These are phyloP conservation scores for Virgularia gustaviana DNA, from an alignment of 92 coral and sea anemone genomes.

Conservation along the genomic window DNA sequence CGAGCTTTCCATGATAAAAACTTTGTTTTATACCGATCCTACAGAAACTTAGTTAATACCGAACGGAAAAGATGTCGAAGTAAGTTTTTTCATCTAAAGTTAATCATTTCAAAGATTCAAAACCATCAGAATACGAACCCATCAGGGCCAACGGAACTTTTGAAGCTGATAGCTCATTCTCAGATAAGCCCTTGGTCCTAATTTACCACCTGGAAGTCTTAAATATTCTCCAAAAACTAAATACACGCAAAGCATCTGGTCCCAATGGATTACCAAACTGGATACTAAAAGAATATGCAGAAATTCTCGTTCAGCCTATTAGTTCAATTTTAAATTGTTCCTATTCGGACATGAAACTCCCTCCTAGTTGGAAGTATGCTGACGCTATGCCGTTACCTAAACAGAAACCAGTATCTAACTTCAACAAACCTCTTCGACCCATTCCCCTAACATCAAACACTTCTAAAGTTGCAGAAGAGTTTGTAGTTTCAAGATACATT, in stretches of 20 bases:
- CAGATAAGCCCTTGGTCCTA: background rate
- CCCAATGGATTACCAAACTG: conserved; percentile 10
- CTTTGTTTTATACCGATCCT: background rate
- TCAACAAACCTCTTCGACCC: background rate
- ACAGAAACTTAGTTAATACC: background rate
- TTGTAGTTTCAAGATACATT: background rate
- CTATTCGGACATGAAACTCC: background rate
- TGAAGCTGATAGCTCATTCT: too few relatives aligned
- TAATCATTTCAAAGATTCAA: too few relatives aligned
- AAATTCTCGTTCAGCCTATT: conserved; percentile 1
- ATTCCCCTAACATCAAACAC: background rate
- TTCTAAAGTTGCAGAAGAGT: background rate
- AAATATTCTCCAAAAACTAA: background rate
- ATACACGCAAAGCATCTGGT: background rate
- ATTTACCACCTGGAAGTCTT: background rate
- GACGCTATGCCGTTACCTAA: background rate
- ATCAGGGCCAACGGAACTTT: conserved; percentile 7
- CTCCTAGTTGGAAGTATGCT: background rate
- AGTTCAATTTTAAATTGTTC: background rate
- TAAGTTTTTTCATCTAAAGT: background rate
- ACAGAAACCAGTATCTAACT: background rate
- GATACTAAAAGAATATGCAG: conserved; percentile 2
- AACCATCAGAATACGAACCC: too few relatives aligned
- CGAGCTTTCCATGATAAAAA: background rate
- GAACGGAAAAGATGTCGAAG: conserved; percentile 1